Evolutionary conservation across 2,797 vertebrate species (phyloP), one percentile per base, ranked within the genome.

Genomic region (Intellagama lesueurii): DNA sequence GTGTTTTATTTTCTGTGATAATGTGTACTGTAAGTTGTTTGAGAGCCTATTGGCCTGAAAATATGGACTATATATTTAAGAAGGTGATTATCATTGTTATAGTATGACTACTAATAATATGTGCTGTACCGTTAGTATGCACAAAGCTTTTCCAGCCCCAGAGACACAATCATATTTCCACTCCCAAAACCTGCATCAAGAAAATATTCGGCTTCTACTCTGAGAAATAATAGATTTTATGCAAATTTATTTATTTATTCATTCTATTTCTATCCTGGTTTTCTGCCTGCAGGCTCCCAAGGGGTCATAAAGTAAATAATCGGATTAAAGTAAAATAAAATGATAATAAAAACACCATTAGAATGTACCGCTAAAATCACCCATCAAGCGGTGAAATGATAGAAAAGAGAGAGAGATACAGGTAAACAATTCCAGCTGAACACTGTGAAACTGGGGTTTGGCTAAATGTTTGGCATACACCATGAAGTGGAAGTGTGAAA

Each of bases 201-300:
- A 85, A 85, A 76, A 76, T 40, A 64, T 7, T 1, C 28, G 56
- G 32, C 16, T 85, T 85, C 52, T 69, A 76, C 52, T 60, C n/a
- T 76, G 24, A 35, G 72, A 44, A 64, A 60, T 60, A 75, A 85
- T 76, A 40, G 26, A 85, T 24, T 85, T 85, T 76, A 76, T 85
- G 84, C 73, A 85, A 76, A 85, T 56, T 80, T 49, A 69, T 49
- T 68, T 78, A 68, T 78, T 87, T 69, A 79, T 87, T 79, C 64
- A 47, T 79, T 79, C 17, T 69, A 49, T 68, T 79, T 87, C 77
- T 78, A 52, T 69, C 47, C 47, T 35, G 19, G 8, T 47, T 80
- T 69, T 26, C 44, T 70, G 44, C 26, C 47, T 80, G 30, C 76
- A 80, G 47, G 66, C 68, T 87, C 78, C 86, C 77, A 80, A 72